phyloP scores from a whole-genome alignment of 2,888 invertebrate species.

The Chorisops tibialis region DNA sequence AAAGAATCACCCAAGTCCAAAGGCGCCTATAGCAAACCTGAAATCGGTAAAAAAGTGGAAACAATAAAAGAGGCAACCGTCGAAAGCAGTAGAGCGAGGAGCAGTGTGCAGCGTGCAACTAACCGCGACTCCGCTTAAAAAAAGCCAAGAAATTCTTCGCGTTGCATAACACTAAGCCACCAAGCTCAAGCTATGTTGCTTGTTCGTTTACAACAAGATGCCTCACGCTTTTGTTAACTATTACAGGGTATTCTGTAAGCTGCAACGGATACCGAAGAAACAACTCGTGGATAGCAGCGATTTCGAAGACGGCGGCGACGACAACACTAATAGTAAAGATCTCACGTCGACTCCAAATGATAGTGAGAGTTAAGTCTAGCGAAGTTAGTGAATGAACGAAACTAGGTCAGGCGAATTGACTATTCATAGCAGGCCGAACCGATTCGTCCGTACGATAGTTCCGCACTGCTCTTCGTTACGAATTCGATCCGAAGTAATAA shows the following conservation, averaged over 20 bases:
- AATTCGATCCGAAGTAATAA: background rate
- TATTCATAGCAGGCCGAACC: constrained; percentile 15
- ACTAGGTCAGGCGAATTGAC: constrained; percentile 25
- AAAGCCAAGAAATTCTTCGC: constrained; percentile 14
- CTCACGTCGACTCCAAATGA: constrained; percentile 13
- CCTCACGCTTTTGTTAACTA: constrained; percentile 11
- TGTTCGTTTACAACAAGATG: constrained; percentile 17
- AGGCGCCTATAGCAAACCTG: constrained; percentile 1
- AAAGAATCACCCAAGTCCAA: constrained; percentile 9
- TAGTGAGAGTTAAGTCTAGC: constrained; percentile 24
- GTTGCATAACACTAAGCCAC: constrained; percentile 23
- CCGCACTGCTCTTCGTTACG: constrained; percentile 14
- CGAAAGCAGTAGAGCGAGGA: constrained; percentile 18
- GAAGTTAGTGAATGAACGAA: constrained; percentile 23
- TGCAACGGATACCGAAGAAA: background rate
- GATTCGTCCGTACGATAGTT: constrained; percentile 20
- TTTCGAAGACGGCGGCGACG: background rate
- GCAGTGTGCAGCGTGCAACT: constrained; percentile 1
- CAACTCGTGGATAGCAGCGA: background rate
- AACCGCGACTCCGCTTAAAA: constrained; percentile 16
- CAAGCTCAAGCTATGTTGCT: background rate
- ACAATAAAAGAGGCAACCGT: constrained; percentile 22
- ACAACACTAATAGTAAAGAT: constrained; percentile 15
- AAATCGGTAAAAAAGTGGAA: constrained; percentile 7
- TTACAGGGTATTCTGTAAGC: no score